A percentile compares a stretch with the other conserved stretches of the same genome.
These are phyloP conservation scores for Halictus rubicundus DNA, from an alignment of 1,140 invertebrate genomes.

Conservation along the genomic window DNA sequence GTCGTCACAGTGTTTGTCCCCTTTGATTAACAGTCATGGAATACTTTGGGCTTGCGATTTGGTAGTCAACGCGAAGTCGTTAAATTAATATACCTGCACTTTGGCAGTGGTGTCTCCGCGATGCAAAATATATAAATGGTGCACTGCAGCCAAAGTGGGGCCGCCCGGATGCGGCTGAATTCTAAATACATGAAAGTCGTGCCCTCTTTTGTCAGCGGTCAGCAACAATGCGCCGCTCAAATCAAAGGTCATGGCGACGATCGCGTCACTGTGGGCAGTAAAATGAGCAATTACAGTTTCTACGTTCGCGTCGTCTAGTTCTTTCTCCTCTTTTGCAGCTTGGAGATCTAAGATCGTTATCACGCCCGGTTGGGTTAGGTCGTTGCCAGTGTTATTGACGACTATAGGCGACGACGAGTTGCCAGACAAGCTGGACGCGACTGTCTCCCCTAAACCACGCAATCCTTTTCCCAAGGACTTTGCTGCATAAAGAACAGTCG, in stretches of 20 bases:
- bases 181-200: conserved; percentile 97
- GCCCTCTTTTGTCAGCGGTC: conserved; percentile 95
- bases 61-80: too few relatives aligned
- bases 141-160: conserved; percentile 92
- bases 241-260: conserved; percentile 96
- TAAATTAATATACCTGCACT: conserved; percentile 82
- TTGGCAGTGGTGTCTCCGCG: conserved; percentile 92
- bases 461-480: conserved; percentile 93
- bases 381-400: conserved; percentile 72
- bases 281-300: conserved; percentile 95
- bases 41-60: too few relatives aligned
- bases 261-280: conserved; percentile 94
- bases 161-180: conserved; percentile 96
- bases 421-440: conserved; percentile 93
- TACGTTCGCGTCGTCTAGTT: conserved; percentile 78
- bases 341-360: conserved; percentile 93
- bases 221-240: conserved; percentile 94
- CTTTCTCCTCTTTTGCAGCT: conserved; percentile 82
- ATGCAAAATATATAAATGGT: conserved; percentile 97
- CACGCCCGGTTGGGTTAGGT: conserved; percentile 88
- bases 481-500: conserved; percentile 96
- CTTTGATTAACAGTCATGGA: too few relatives aligned
- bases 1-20: too few relatives aligned
- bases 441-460: conserved; percentile 94
- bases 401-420: conserved; percentile 76